A percentile compares a stretch with the other conserved stretches of the same genome.
phyloP scores from a whole-genome alignment of 2,888 invertebrate genomes.

The Patella ulyssiponensis region DNA sequence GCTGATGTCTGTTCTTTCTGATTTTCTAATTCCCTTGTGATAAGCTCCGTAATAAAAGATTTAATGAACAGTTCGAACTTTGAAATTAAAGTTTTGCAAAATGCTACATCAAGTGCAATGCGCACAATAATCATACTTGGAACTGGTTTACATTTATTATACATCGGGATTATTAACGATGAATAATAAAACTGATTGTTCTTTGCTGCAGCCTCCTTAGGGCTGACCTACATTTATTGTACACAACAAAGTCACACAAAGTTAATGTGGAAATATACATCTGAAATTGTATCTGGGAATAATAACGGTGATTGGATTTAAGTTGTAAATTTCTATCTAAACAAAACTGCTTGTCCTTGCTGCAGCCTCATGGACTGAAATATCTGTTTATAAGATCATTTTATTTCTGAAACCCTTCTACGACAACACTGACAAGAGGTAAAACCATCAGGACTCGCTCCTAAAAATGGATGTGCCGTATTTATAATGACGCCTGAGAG shows the following conservation, averaged over 20 bases:
- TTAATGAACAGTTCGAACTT: too few relatives aligned
- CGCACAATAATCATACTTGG: neutral
- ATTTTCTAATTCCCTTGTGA: neutral
- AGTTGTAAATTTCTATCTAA: constrained; percentile 17
- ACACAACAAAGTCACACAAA: constrained; percentile 27
- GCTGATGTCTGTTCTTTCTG: neutral
- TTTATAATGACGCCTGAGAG: neutral
- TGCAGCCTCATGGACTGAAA: constrained; percentile 19
- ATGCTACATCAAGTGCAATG: neutral
- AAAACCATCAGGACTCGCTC: constrained; percentile 34
- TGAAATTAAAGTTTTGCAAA: neutral
- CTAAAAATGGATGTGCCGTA: constrained; percentile 19
- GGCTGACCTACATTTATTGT: constrained; percentile 9
- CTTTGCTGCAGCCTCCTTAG: too few relatives aligned
- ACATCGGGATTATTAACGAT: too few relatives aligned
- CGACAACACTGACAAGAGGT: constrained; percentile 30
- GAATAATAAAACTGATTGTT: too few relatives aligned
- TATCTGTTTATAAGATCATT: constrained; percentile 32
- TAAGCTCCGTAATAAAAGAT: neutral
- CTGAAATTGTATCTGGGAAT: constrained; percentile 30
- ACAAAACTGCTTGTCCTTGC: constrained; percentile 13
- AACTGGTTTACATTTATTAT: neutral
- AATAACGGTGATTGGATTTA: constrained; percentile 21
- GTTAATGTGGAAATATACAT: constrained; percentile 18
- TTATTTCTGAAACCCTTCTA: constrained; percentile 30